Percentiles rank a stretch among this genome's conserved stretches.
Conservation (phyloP, 2,888 invertebrate species). For the Helobdella robusta region DNA sequence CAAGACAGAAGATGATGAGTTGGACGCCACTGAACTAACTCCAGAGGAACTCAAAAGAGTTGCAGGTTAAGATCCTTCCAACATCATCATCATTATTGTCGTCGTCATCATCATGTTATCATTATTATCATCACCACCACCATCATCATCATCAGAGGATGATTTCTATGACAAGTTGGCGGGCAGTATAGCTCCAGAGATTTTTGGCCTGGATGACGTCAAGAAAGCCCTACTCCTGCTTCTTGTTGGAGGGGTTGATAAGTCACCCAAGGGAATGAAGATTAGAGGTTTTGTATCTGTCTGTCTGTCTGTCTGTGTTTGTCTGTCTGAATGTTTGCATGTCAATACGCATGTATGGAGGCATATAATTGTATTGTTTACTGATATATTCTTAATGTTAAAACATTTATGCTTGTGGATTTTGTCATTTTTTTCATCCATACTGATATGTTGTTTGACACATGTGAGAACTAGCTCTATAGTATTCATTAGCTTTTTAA, state of each 20-base stretch:
- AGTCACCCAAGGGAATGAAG: constrained; percentile 85
- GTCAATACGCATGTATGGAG: too few species aligned
- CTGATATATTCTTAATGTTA: too few species aligned
- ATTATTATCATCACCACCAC: too few species aligned
- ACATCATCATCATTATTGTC: background rate
- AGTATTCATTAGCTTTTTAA: too few species aligned
- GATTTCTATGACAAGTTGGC: constrained; percentile 88
- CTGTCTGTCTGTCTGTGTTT: too few species aligned
- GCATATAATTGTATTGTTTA: too few species aligned
- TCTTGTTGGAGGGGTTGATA: constrained; percentile 67
- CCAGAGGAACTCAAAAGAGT: constrained; percentile 71
- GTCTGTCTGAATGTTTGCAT: too few species aligned
- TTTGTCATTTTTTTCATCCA: too few species aligned
- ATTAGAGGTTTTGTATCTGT: constrained; percentile 67
- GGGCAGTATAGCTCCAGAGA: constrained; percentile 88
- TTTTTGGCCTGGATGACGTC: constrained; percentile 93
- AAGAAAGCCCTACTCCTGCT: constrained; percentile 89
- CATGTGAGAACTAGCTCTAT: too few species aligned
- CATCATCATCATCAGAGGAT: too few species aligned
- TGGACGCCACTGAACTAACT: constrained; percentile 60
- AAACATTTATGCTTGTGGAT: too few species aligned
- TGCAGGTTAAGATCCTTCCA: constrained; percentile 49
- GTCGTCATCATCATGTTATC: background rate
- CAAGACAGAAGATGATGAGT: constrained; percentile 67
- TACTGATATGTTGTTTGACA: too few species aligned